Conservation (phyloP, 2,888 invertebrate species). For the Andrena camellia region DNA sequence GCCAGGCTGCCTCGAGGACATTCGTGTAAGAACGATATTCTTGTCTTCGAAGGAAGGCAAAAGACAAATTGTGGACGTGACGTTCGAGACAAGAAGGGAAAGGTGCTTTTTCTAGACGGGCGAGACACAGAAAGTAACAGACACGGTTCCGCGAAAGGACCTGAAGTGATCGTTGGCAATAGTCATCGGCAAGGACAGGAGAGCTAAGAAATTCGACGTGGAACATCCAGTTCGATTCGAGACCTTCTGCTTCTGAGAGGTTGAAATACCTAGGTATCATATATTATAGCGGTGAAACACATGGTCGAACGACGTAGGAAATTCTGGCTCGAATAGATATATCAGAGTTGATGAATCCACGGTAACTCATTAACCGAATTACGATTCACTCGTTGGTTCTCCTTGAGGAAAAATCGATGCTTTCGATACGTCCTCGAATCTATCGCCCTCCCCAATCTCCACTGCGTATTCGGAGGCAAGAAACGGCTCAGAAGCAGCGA, state of each 20-base stretch:
- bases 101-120: neutral
- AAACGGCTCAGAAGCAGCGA: neutral
- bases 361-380: neutral
- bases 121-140: neutral
- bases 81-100: slow-evolving; percentile 5
- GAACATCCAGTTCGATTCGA: neutral
- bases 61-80: slow-evolving; percentile 37
- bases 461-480: neutral
- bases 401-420: slow-evolving; percentile 15
- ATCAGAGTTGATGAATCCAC: neutral
- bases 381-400: slow-evolving; percentile 15
- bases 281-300: too few species aligned
- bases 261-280: neutral
- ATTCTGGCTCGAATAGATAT: too few species aligned
- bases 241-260: neutral
- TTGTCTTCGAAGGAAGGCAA: slow-evolving; percentile 8
- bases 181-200: slow-evolving; percentile 3
- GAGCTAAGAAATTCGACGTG: neutral
- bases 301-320: too few species aligned
- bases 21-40: slow-evolving; percentile 4
- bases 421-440: slow-evolving; percentile 4
- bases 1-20: neutral
- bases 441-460: neutral
- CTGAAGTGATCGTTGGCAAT: slow-evolving; percentile 1
- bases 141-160: neutral